Evolutionary conservation across 64 coral and sea anemone species (phyloP).

Genomic region (Exaiptasia diaphana): DNA sequence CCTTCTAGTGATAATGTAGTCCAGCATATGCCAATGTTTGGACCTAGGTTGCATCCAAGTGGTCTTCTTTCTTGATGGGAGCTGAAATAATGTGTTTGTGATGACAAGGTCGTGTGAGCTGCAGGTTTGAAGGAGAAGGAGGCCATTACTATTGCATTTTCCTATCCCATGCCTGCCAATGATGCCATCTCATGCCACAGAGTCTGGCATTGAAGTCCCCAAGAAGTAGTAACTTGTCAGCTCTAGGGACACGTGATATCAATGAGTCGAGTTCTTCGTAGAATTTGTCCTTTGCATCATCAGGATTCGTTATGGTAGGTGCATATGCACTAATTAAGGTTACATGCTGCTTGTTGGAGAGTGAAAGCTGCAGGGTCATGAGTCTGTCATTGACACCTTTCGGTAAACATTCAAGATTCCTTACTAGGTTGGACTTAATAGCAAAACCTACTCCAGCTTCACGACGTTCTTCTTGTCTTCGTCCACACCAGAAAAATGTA

Average conservation of each 20-base stretch:
- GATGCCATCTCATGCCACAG: slow-evolving; percentile 6
- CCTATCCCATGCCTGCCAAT: slow-evolving; percentile 11
- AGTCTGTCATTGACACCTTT: slow-evolving; percentile 27
- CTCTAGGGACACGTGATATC: slow-evolving; percentile 17
- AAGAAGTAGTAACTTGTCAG: slow-evolving; percentile 8
- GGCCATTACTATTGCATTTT: slow-evolving; percentile 12
- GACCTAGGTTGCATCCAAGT: slow-evolving; percentile 32
- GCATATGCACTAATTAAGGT: slow-evolving; percentile 24
- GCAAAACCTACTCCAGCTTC: slow-evolving; percentile 33
- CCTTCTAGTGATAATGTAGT: slow-evolving; percentile 20
- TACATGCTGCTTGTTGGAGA: background rate
- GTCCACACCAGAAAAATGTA: slow-evolving; percentile 21
- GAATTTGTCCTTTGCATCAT: slow-evolving; percentile 32
- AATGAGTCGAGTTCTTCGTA: slow-evolving; percentile 14
- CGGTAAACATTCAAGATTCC: background rate
- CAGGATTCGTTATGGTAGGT: slow-evolving; percentile 27
- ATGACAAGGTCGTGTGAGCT: background rate
- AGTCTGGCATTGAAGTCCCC: slow-evolving; percentile 29
- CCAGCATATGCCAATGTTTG: slow-evolving; percentile 36
- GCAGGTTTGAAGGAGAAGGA: slow-evolving; percentile 27
- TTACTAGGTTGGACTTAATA: background rate
- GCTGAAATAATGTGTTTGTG: slow-evolving; percentile 20
- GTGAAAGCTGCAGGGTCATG: background rate
- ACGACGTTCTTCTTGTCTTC: background rate
- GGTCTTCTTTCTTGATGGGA: slow-evolving; percentile 8